Evolutionary conservation across 2,113 vertebrate species (phyloP).

Genomic region (Bagarius yarrelli): DNA sequence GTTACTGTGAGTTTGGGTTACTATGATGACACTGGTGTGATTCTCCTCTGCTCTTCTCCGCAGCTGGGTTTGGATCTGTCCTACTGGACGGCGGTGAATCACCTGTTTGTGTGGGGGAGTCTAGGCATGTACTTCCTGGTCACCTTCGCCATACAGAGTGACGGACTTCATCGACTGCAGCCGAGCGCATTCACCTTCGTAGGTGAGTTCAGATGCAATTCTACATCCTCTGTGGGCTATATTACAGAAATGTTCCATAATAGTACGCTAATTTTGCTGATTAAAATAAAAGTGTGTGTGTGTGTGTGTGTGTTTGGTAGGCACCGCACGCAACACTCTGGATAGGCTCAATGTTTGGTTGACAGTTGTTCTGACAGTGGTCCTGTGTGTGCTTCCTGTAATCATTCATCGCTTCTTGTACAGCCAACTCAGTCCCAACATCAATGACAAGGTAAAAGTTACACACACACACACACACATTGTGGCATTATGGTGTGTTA

Average conservation of each 20-base stretch:
- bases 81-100: conserved; percentile 92
- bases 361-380: conserved; percentile 79
- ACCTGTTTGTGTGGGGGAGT: conserved; percentile 89
- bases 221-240: not conserved
- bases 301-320: conserved; percentile 62
- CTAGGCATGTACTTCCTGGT: conserved; percentile 87
- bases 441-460: conserved; percentile 78
- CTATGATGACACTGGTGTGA: not conserved
- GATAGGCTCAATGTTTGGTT: conserved; percentile 83
- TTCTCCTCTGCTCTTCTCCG: not conserved
- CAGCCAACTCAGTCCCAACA: conserved; percentile 75
- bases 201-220: conserved; percentile 71
- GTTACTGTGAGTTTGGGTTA: not conserved
- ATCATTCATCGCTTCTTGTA: conserved; percentile 79
- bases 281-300: not conserved
- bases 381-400: conserved; percentile 83
- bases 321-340: conserved; percentile 83
- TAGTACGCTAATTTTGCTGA: not conserved
- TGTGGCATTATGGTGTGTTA: not conserved
- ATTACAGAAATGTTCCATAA: not conserved
- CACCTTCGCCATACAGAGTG: conserved; percentile 88
- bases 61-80: conserved; percentile 86
- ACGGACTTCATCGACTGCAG: conserved; percentile 78
- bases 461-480: conserved; percentile 7
- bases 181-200: conserved; percentile 83